These are phyloP conservation scores for Sebastes diploproa DNA, from an alignment of 2,797 vertebrate species.

Conservation along the genomic window DNA sequence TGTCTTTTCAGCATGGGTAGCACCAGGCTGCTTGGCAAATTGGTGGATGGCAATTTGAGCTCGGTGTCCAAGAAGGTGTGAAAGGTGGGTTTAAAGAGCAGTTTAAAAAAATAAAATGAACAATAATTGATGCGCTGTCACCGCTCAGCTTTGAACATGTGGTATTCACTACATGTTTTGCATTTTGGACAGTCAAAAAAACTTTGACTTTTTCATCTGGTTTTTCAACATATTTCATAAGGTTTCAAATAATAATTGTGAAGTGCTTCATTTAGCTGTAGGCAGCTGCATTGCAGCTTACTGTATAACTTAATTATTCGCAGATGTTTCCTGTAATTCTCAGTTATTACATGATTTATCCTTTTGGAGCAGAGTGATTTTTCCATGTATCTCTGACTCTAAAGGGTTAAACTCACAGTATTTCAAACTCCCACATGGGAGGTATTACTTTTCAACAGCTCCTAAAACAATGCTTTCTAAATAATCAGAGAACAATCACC, in stretches of 20 bases:
- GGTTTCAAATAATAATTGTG: slow-evolving; percentile 34
- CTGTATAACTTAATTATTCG: slow-evolving; percentile 22
- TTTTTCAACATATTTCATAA: neutral
- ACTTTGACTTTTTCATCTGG: neutral
- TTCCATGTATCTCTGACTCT: neutral
- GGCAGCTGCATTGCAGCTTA: slow-evolving; percentile 22
- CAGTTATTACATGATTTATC: slow-evolving; percentile 17
- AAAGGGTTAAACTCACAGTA: neutral
- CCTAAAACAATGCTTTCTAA: slow-evolving; percentile 8
- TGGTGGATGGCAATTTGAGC: slow-evolving; percentile 2
- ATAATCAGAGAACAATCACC: neutral
- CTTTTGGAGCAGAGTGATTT: neutral
- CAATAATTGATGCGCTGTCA: neutral
- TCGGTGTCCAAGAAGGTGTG: neutral
- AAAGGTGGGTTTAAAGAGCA: slow-evolving; percentile 7
- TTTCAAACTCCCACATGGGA: slow-evolving; percentile 10
- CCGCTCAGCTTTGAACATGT: neutral
- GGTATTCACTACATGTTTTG: neutral
- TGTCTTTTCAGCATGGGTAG: slow-evolving; percentile 35
- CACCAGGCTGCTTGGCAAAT: slow-evolving; percentile 14
- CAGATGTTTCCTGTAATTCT: slow-evolving; percentile 36
- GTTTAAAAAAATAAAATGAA: neutral
- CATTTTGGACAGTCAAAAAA: neutral
- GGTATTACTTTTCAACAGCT: slow-evolving; percentile 8
- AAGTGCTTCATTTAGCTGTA: slow-evolving; percentile 4